Conservation (phyloP, 92 coral and sea anemone genomes). For the Diadumene lineata region DNA sequence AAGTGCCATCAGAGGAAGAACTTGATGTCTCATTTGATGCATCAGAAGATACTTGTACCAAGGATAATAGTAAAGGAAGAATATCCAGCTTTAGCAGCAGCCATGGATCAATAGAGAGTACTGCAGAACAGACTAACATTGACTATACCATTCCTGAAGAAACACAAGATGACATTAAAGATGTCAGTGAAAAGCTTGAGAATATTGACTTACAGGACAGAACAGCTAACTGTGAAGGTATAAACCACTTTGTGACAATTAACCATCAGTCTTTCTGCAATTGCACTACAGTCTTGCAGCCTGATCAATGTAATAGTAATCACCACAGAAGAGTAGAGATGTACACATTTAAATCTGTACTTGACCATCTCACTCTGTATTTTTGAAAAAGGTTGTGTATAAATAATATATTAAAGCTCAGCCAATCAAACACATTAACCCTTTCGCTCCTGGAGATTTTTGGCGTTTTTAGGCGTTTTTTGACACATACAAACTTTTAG, state of each 20-base stretch:
- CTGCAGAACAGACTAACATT: conserved; percentile 8
- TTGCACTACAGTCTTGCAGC: too few species aligned
- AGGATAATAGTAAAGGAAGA: conserved; percentile 50
- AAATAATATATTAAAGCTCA: too few species aligned
- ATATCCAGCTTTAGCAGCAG: conserved; percentile 71
- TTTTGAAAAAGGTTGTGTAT: too few species aligned
- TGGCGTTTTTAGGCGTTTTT: too few species aligned
- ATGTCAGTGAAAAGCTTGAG: conserved; percentile 22
- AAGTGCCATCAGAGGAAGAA: conserved; percentile 66
- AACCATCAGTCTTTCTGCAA: background rate
- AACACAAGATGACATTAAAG: conserved; percentile 27
- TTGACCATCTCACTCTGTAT: too few species aligned
- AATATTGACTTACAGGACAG: conserved; percentile 33
- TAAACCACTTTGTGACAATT: background rate
- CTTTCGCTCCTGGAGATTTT: too few species aligned
- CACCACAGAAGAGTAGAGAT: too few species aligned
- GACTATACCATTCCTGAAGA: conserved; percentile 18
- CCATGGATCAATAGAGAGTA: conserved; percentile 58
- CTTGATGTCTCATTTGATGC: conserved; percentile 70
- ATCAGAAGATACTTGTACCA: conserved; percentile 17
- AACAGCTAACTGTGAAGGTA: conserved; percentile 58
- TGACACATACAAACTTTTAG: too few species aligned
- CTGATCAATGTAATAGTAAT: too few species aligned
- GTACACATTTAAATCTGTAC: too few species aligned
- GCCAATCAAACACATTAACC: too few species aligned